Evolutionary conservation across 1,140 invertebrate genomes (phyloP), one percentile per base, ranked within the genome.

Genomic region (Cyclargus thomasi): DNA sequence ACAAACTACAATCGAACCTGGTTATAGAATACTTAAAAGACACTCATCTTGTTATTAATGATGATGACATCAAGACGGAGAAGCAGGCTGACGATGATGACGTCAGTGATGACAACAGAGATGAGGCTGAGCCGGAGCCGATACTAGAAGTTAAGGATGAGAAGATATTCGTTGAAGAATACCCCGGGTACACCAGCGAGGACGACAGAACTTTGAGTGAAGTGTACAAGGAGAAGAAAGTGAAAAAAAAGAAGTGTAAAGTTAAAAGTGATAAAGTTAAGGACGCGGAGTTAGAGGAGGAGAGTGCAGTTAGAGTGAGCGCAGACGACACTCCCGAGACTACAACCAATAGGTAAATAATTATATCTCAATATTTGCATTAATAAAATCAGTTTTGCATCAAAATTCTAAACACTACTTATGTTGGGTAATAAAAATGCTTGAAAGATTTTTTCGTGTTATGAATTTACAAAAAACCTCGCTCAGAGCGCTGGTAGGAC

Each of bases 151-250:
- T 84, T 0, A 87, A 88, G 65, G 74, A 81, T 23, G 83, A 87
- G 10, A 69, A 80, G 22, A 85, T 87, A 72, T 87, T 72, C 21
- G 78, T 84, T 4, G 75, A 87, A 20, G 81, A 83, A 7, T 82
- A 80, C 53, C 73, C 73, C 4, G 67, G 65, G 1, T 79, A 80
- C 22, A 82, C 84, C 16, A 80, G 78, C 1, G 84, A 85, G 8
- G 83, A 89, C 29, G 76, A 89, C 68, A 78, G 74, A 67, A 79
- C 74, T 1, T 63, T 88, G 7, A 88, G 86, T 65, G 86, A 86
- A 21, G 74, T 88, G 16, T 76, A 74, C 10, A 74, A 68, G 11
- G 75, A 76, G 63, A 79, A 80, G 29, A 81, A 73, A 36, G 16
- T 74, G 14, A 80, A 74, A 17, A 67, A 68, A 4, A 72, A 76